Evolutionary conservation across 2,888 invertebrate species (phyloP).

Genomic region (Chironomus tentans): DNA sequence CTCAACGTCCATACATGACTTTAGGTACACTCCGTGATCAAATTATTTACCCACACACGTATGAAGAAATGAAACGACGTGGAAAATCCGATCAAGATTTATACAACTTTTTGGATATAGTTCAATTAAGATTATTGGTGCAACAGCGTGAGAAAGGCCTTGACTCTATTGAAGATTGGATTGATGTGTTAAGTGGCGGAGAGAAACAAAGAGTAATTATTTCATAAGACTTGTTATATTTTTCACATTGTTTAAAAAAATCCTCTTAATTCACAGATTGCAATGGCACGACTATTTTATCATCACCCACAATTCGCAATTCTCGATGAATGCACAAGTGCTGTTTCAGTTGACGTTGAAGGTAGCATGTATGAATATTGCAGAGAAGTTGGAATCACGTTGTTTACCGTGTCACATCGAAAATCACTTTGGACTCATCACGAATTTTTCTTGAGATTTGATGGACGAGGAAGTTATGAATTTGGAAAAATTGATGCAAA

Average conservation of each 20-base stretch:
- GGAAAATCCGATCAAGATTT: slow-evolving; percentile 74
- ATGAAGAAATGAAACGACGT: slow-evolving; percentile 69
- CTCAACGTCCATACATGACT: slow-evolving; percentile 86
- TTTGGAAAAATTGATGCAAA: slow-evolving; percentile 81
- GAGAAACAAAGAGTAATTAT: slow-evolving; percentile 74
- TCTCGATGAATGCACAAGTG: slow-evolving; percentile 96
- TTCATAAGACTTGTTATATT: no score
- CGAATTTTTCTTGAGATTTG: slow-evolving; percentile 92
- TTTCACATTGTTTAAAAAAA: no score
- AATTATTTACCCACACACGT: slow-evolving; percentile 90
- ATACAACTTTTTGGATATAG: slow-evolving; percentile 63
- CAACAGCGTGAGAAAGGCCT: slow-evolving; percentile 77
- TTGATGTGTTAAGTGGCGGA: slow-evolving; percentile 95
- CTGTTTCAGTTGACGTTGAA: slow-evolving; percentile 97
- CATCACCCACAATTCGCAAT: slow-evolving; percentile 98
- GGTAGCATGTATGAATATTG: slow-evolving; percentile 96
- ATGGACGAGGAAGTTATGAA: slow-evolving; percentile 84
- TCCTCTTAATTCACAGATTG: slow-evolving; percentile 46
- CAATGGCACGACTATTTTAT: slow-evolving; percentile 97
- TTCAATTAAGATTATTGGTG: slow-evolving; percentile 70
- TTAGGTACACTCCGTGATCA: slow-evolving; percentile 89
- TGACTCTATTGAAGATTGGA: slow-evolving; percentile 95
- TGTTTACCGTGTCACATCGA: slow-evolving; percentile 96
- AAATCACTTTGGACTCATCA: slow-evolving; percentile 97
- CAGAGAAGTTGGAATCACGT: slow-evolving; percentile 71